Percentiles rank a stretch among this genome's conserved stretches.
These are phyloP conservation scores for Heliconius hortense DNA, from an alignment of 2,888 invertebrate genomes.

Conservation along the genomic window DNA sequence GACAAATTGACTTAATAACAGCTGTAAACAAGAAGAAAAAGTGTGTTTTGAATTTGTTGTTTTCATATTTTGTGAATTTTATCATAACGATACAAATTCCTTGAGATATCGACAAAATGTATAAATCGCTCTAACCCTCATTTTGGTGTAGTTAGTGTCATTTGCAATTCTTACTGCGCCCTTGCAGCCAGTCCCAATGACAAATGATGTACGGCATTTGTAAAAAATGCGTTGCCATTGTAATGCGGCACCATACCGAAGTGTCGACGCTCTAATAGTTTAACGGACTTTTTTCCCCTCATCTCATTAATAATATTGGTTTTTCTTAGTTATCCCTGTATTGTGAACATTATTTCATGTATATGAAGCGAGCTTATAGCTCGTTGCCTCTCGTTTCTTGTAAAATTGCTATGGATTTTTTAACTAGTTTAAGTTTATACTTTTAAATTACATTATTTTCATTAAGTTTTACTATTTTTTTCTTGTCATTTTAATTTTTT, in stretches of 20 bases:
- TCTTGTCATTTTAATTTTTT: not conserved
- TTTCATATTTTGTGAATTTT: not conserved
- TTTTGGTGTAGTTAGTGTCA: conserved; percentile 47
- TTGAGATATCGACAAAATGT: not conserved
- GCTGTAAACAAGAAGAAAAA: too few species aligned
- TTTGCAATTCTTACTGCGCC: conserved; percentile 62
- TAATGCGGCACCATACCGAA: conserved; percentile 54
- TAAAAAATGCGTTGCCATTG: conserved; percentile 64
- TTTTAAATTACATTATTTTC: too few species aligned
- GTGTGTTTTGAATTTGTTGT: not conserved
- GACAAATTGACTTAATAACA: not conserved
- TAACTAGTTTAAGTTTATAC: too few species aligned
- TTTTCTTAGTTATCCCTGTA: conserved; percentile 25
- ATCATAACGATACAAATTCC: not conserved
- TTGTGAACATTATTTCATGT: conserved; percentile 18
- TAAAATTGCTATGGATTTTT: too few species aligned
- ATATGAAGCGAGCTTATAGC: not conserved
- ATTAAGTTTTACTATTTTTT: too few species aligned
- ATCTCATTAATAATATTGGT: conserved; percentile 39
- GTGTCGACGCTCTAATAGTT: conserved; percentile 56
- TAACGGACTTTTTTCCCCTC: conserved; percentile 52
- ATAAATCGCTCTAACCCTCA: conserved; percentile 41
- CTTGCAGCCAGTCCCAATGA: conserved; percentile 64
- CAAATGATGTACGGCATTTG: conserved; percentile 75
- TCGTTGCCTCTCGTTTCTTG: too few species aligned